A percentile compares a stretch with the other conserved stretches of the same genome.
Conservation (phyloP, 2,113 vertebrate species). For the Carettochelys insculpta region DNA sequence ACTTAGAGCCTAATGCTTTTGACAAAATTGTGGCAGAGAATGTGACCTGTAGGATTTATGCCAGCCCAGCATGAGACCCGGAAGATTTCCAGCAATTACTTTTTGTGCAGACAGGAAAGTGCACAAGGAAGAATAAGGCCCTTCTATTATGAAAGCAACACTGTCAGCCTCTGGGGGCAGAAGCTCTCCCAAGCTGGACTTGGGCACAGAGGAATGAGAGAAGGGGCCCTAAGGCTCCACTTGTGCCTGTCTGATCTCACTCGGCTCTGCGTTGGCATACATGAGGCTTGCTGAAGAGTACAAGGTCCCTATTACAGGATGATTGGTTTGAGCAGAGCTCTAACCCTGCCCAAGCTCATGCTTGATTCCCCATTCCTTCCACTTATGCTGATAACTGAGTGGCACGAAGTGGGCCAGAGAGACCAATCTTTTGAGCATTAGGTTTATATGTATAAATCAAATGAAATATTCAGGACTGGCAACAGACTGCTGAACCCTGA, state of each 20-base stretch:
- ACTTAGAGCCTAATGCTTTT: background rate
- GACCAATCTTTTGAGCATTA: background rate
- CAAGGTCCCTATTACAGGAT: background rate
- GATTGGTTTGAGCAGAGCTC: background rate
- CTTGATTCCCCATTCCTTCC: background rate
- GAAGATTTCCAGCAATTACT: background rate
- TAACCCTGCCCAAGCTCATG: background rate
- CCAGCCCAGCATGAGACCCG: background rate
- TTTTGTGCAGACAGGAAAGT: background rate
- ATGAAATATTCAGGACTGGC: background rate
- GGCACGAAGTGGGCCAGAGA: background rate
- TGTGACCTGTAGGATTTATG: too few species aligned
- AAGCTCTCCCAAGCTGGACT: background rate
- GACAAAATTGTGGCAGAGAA: too few species aligned
- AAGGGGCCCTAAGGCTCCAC: background rate
- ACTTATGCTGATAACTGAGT: background rate
- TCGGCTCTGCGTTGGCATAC: background rate
- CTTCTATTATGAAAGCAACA: background rate
- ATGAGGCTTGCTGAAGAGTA: too few species aligned
- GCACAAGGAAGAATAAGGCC: background rate
- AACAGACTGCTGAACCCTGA: too few species aligned
- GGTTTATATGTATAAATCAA: background rate
- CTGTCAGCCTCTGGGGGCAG: background rate
- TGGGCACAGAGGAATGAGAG: background rate
- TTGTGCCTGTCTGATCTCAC: background rate